These are phyloP conservation scores for Brotula barbata DNA, from an alignment of 2,797 vertebrate genomes.

Conservation along the genomic window DNA sequence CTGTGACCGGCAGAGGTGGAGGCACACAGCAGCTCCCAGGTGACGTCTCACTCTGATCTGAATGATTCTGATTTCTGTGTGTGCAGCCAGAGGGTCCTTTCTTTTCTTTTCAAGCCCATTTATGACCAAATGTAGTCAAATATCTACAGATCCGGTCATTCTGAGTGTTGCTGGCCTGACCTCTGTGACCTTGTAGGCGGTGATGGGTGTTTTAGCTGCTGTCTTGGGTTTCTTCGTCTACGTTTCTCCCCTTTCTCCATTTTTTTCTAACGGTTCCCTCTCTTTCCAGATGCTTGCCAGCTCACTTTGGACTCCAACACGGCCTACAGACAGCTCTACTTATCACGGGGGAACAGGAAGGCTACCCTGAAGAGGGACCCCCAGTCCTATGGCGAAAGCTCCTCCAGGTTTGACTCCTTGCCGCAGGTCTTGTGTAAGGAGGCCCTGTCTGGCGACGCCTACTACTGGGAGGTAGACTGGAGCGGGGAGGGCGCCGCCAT, in stretches of 20 bases:
- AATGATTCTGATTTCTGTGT: conserved; percentile 60
- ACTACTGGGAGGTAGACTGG: conserved; percentile 86
- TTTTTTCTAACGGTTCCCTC: background rate
- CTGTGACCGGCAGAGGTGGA: conserved; percentile 79
- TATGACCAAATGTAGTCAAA: conserved; percentile 26
- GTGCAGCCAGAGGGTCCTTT: conserved; percentile 57
- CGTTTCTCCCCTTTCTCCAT: conserved; percentile 13
- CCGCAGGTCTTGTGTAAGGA: conserved; percentile 82
- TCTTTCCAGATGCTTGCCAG: conserved; percentile 74
- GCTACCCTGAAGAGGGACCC: conserved; percentile 80
- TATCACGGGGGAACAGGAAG: conserved; percentile 81
- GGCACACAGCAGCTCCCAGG: conserved; percentile 74
- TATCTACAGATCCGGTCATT: conserved; percentile 24
- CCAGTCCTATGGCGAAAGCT: conserved; percentile 72
- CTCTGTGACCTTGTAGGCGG: conserved; percentile 18
- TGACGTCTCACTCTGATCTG: conserved; percentile 66
- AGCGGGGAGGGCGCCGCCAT: conserved; percentile 81
- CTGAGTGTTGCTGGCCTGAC: conserved; percentile 29
- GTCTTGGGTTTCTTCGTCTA: conserved; percentile 32
- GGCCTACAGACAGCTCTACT: conserved; percentile 80
- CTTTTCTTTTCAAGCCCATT: conserved; percentile 19
- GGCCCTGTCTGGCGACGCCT: conserved; percentile 72
- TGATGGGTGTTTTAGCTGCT: conserved; percentile 16
- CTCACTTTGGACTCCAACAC: conserved; percentile 81
- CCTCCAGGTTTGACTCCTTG: conserved; percentile 79